phyloP scores from a whole-genome alignment of 2,888 invertebrate species.

The Gymnocheta viridis region DNA sequence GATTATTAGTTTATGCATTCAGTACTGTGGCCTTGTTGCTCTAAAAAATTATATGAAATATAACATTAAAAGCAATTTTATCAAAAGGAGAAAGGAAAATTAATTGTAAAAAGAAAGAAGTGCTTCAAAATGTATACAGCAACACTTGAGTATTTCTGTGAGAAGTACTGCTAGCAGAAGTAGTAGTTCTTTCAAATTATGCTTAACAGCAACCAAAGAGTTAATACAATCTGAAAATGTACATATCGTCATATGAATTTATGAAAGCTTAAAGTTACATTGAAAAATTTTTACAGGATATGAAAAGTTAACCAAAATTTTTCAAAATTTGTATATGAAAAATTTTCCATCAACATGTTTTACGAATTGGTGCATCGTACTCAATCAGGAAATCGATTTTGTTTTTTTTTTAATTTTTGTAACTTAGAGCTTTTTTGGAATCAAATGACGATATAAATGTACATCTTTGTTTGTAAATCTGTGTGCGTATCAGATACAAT shows the following conservation, averaged over 20 bases:
- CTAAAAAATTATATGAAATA: not conserved
- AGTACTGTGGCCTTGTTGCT: conserved; percentile 1
- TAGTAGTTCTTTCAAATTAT: not conserved
- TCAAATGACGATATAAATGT: no score
- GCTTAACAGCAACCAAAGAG: not conserved
- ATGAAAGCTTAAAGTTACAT: no score
- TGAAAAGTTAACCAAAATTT: no score
- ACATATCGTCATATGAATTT: no score
- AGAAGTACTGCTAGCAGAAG: not conserved
- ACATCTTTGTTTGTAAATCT: not conserved
- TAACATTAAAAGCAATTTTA: not conserved
- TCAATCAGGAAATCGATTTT: no score
- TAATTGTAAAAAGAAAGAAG: not conserved
- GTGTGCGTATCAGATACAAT: not conserved
- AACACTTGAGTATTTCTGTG: conserved; percentile 27
- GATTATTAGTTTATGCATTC: not conserved
- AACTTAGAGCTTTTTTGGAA: no score
- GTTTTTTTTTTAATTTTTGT: no score
- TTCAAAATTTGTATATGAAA: no score
- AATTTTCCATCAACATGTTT: no score
- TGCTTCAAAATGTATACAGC: conserved; percentile 24
- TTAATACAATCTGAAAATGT: no score
- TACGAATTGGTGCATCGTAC: no score
- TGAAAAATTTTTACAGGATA: no score
- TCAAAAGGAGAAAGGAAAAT: not conserved